phyloP scores from a whole-genome alignment of 2,113 vertebrate species.

The Crotalus horridus region DNA sequence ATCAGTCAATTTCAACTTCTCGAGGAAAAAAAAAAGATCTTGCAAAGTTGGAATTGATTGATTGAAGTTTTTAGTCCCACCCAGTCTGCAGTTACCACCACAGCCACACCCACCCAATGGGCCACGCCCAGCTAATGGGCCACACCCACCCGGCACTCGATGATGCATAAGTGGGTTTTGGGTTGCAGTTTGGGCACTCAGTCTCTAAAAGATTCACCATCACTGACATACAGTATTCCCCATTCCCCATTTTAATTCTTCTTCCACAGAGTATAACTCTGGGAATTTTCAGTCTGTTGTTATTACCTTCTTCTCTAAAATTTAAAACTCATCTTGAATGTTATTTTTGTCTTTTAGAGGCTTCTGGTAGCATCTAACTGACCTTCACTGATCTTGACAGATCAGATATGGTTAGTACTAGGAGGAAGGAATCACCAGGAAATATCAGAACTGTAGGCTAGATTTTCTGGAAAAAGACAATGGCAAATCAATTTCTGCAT shows the following conservation, averaged over 20 bases:
- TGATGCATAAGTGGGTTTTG: too few species aligned
- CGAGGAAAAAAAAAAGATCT: too few species aligned
- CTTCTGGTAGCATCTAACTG: not conserved
- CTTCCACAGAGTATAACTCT: not conserved
- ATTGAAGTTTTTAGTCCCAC: too few species aligned
- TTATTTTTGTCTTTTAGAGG: not conserved
- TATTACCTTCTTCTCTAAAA: not conserved
- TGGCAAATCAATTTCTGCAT: not conserved
- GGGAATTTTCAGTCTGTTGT: not conserved
- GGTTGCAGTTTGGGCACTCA: too few species aligned
- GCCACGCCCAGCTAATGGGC: too few species aligned
- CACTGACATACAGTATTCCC: not conserved
- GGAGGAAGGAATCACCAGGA: not conserved
- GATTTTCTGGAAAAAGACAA: not conserved
- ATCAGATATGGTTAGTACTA: not conserved
- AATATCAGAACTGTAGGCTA: not conserved
- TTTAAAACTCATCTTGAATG: not conserved
- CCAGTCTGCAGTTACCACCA: too few species aligned
- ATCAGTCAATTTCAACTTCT: too few species aligned
- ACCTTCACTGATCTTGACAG: not conserved
- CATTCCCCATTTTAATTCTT: not conserved
- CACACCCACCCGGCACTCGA: too few species aligned
- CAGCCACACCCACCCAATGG: too few species aligned
- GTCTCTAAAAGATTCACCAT: too few species aligned
- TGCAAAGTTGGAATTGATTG: too few species aligned